phyloP scores from a whole-genome alignment of 2,113 vertebrate genomes.

The Mustela lutreola region DNA sequence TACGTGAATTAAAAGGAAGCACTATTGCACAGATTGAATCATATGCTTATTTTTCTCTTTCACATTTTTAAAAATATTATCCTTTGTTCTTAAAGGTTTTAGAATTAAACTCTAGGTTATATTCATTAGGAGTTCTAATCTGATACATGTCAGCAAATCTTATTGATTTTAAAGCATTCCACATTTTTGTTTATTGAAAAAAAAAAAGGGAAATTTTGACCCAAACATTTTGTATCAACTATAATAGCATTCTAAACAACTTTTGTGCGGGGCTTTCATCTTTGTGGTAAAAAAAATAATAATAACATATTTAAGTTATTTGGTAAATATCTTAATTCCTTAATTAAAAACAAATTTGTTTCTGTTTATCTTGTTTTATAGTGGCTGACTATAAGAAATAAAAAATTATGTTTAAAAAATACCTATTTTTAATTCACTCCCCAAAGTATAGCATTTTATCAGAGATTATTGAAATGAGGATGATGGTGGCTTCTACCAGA shows the following conservation, averaged over 20 bases:
- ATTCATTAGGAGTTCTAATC: background rate
- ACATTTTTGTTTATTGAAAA: background rate
- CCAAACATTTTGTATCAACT: background rate
- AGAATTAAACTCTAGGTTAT: background rate
- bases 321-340: background rate
- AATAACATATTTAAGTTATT: background rate
- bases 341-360: background rate
- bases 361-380: background rate
- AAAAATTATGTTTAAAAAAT: background rate
- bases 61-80: background rate
- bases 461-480: background rate
- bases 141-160: background rate
- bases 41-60: background rate
- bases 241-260: background rate
- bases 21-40: background rate
- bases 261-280: background rate
- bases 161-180: background rate
- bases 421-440: background rate
- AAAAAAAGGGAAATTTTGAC: background rate
- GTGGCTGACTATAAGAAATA: background rate
- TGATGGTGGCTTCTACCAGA: background rate
- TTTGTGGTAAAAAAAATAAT: background rate
- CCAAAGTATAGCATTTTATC: background rate
- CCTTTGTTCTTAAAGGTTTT: background rate
- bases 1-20: background rate